Base-by-base conservation (phyloP, 2,888 invertebrate genomes). In the Leptinotarsa rubiginosa region DNA sequence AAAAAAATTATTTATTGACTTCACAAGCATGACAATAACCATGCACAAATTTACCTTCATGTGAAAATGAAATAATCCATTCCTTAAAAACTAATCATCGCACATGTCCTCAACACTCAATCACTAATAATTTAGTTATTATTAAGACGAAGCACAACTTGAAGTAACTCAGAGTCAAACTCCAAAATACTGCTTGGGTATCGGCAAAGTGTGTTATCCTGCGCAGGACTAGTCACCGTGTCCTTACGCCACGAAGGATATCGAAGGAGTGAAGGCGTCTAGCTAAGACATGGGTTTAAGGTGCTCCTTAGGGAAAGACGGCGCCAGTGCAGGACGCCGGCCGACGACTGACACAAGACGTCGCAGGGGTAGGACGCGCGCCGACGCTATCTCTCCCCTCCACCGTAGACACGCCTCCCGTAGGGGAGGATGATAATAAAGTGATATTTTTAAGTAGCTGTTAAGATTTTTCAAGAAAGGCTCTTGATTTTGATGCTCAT, bases 311-410 rank as follows among this genome's bases (percentile, higher is more conserved):
- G 83, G 82, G 82, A 84, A 87, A 87, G 87, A 87, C 86, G 86
- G 86, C 87, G 87, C 85, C 84, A 84, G 80, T 83, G 84, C 85
- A 86, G 86, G 87, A 85, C 86, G 87, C 85, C 87, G 85, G 86
- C 85, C 87, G 87, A 84, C 87, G 87, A 87, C 88, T 88, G 88
- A 86, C 85, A 85, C 85, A 88, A 87, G 87, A 87, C 87, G 87
- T 87, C 85, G 87, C 84, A 84, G 85, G 85, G 85, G 85, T 79
- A 80, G 83, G 84, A 81, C 82, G 85, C 85, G 86, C 85, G 85
- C 85, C 85, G 79, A 88, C 88, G 80, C 85, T 81, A 81, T 79
- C 83, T 80, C 80, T 79, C 81, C 78, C 82, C 81, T 78, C 77
- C 73, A 47, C 72, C 80, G 78, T 77, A 56, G 56, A 59, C 86